These are phyloP conservation scores for Pelecanoides urinatrix DNA, from an alignment of 2,113 vertebrate species.

Conservation along the genomic window DNA sequence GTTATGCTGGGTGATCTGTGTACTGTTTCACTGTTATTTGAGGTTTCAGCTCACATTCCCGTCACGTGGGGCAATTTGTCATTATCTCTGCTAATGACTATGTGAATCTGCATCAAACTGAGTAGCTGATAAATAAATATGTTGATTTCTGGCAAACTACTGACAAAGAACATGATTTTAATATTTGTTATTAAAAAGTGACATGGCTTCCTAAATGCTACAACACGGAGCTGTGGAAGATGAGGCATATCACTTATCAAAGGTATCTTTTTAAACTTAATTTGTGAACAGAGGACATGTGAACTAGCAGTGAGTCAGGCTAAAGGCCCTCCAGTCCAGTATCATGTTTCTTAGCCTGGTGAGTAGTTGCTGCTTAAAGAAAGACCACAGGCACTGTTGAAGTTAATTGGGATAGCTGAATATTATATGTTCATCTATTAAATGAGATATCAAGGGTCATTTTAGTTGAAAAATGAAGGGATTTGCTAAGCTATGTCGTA, in stretches of 20 bases:
- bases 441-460: background rate
- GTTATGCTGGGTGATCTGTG: slow-evolving; percentile 4
- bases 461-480: background rate
- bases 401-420: background rate
- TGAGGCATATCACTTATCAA: background rate
- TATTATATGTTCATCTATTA: background rate
- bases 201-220: background rate
- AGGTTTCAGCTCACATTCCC: slow-evolving; percentile 33
- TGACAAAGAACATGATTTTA: slow-evolving; percentile 24
- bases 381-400: background rate
- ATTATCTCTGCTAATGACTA: slow-evolving; percentile 54
- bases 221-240: background rate
- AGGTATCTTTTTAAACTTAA: background rate
- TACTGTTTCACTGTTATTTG: background rate
- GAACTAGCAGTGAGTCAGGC: background rate
- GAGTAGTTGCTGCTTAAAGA: background rate
- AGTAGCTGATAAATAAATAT: slow-evolving; percentile 47
- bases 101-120: slow-evolving; percentile 26
- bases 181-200: slow-evolving; percentile 13
- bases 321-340: background rate
- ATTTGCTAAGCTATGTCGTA: background rate
- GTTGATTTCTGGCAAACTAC: slow-evolving; percentile 22
- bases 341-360: background rate
- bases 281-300: background rate
- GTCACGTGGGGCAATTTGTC: slow-evolving; percentile 32